These are phyloP conservation scores for Sylvilagus bachmani DNA, from an alignment of 2,113 vertebrate genomes.

Conservation along the genomic window DNA sequence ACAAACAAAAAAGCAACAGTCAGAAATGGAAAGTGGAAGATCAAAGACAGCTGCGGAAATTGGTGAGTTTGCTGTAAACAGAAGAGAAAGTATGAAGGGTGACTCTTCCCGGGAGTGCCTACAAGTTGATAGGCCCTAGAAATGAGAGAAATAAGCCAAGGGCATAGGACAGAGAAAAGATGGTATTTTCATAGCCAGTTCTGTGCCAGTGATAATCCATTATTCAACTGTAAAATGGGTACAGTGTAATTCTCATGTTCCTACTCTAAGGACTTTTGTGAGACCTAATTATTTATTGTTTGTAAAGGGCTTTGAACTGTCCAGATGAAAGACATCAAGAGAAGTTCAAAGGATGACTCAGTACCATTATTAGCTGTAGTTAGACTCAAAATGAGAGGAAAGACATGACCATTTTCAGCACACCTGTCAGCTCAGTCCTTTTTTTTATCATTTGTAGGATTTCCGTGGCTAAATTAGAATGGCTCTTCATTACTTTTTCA, in stretches of 20 bases:
- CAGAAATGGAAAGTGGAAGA: neutral
- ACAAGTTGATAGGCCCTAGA: neutral
- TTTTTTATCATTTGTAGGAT: slow-evolving; percentile 69
- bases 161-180: neutral
- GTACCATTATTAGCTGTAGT: slow-evolving; percentile 49
- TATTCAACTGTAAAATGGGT: slow-evolving; percentile 72
- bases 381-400: slow-evolving; percentile 39
- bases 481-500: slow-evolving; percentile 78
- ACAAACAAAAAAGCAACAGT: neutral
- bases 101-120: neutral
- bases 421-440: slow-evolving; percentile 40
- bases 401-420: slow-evolving; percentile 20
- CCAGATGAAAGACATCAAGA: slow-evolving; percentile 54
- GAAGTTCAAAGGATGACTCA: slow-evolving; percentile 63
- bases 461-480: slow-evolving; percentile 72
- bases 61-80: neutral
- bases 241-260: slow-evolving; percentile 28
- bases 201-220: neutral
- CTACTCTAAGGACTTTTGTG: slow-evolving; percentile 22
- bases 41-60: neutral
- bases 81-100: neutral
- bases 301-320: slow-evolving; percentile 72
- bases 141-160: neutral
- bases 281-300: slow-evolving; percentile 69
- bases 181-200: neutral